Conservation (phyloP, 2,113 vertebrate species). For the Bufo bufo region DNA sequence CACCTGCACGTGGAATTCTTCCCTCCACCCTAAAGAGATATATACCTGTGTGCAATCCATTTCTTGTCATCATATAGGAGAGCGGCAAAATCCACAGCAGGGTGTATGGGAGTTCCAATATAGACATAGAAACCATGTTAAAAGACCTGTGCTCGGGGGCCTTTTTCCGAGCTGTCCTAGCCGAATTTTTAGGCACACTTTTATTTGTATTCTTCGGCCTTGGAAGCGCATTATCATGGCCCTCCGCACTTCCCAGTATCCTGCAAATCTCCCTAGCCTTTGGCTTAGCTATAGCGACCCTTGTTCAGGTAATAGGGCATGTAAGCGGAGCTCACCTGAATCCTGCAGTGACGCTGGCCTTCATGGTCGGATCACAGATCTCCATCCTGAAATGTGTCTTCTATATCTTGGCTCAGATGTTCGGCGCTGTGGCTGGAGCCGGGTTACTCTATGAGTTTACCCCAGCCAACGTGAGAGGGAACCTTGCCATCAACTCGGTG, state of each 20-base stretch:
- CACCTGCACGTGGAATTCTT: conserved; percentile 32
- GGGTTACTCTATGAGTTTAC: conserved; percentile 59
- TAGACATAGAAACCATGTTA: conserved; percentile 5
- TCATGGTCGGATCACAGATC: conserved; percentile 50
- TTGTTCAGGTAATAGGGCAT: conserved; percentile 57
- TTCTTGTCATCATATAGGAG: not conserved
- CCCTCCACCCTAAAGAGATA: conserved; percentile 52
- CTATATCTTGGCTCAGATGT: conserved; percentile 56
- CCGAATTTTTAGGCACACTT: conserved; percentile 53
- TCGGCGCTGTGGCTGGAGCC: conserved; percentile 58
- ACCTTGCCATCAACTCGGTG: conserved; percentile 57
- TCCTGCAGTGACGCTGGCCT: conserved; percentile 55
- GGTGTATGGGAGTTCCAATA: not conserved
- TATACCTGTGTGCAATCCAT: conserved; percentile 17
- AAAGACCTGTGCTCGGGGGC: conserved; percentile 44
- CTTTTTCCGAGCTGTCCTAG: conserved; percentile 46
- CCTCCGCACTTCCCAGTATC: conserved; percentile 31
- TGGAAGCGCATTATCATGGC: conserved; percentile 56
- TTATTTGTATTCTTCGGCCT: conserved; percentile 56
- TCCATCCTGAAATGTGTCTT: conserved; percentile 45
- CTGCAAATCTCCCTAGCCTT: conserved; percentile 58
- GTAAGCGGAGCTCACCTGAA: conserved; percentile 59
- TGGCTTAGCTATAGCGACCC: conserved; percentile 53
- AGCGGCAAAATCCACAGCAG: conserved; percentile 1
- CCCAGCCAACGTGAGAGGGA: conserved; percentile 48